These are phyloP conservation scores for Protobothrops flavoviridis DNA, from an alignment of 2,113 vertebrate species.

Conservation along the genomic window DNA sequence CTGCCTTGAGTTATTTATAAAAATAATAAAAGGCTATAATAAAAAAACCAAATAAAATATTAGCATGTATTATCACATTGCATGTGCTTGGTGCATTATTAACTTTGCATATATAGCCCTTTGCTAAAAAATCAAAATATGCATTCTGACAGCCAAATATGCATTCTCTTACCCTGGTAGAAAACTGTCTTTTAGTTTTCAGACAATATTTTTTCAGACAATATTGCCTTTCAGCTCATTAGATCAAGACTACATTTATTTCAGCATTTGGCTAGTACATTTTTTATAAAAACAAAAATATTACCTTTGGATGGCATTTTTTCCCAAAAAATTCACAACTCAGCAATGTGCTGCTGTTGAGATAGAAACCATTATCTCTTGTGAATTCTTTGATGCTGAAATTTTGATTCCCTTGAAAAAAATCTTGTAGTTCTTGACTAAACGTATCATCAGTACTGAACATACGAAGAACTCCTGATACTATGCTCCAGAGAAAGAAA, in stretches of 20 bases:
- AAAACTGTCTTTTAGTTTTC: neutral
- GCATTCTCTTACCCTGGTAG: neutral
- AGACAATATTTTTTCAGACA: neutral
- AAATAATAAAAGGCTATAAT: neutral
- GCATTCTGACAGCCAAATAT: neutral
- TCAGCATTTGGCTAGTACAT: neutral
- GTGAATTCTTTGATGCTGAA: conserved; percentile 78
- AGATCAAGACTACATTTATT: neutral
- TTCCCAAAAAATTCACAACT: conserved; percentile 74
- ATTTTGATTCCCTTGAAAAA: conserved; percentile 67
- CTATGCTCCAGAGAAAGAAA: conserved; percentile 70
- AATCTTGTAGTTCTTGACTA: conserved; percentile 60
- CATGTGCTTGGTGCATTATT: neutral
- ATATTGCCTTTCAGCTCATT: neutral
- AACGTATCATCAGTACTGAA: conserved; percentile 22
- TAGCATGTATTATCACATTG: neutral
- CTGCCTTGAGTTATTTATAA: neutral
- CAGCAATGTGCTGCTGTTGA: conserved; percentile 70
- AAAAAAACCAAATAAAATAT: neutral
- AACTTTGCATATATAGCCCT: neutral
- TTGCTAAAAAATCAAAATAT: neutral
- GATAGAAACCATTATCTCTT: conserved; percentile 71
- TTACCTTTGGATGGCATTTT: conserved; percentile 74
- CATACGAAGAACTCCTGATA: conserved; percentile 59
- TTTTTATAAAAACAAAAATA: conserved; percentile 21